Conservation (phyloP, 2,888 invertebrate genomes). For the Mythimna impura region DNA sequence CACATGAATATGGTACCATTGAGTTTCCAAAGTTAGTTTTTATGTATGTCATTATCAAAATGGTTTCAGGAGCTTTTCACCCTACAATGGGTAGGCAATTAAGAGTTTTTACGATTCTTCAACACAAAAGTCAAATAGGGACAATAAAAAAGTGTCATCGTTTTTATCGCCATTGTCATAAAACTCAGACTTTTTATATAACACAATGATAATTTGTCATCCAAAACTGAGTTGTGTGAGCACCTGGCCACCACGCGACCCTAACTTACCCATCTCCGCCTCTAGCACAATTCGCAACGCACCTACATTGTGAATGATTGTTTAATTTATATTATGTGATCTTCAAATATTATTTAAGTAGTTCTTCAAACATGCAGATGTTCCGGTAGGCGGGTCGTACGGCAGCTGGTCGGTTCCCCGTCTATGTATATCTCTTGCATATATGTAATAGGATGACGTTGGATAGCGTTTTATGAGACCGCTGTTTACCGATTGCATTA, state of each 20-base stretch:
- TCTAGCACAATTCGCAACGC: slow-evolving; percentile 83
- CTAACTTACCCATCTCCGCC: slow-evolving; percentile 65
- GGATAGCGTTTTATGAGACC: slow-evolving; percentile 55
- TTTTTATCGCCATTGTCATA: slow-evolving; percentile 79
- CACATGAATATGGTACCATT: slow-evolving; percentile 26
- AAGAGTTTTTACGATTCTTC: slow-evolving; percentile 64
- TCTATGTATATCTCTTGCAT: slow-evolving; percentile 72
- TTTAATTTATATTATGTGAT: slow-evolving; percentile 90
- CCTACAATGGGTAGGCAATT: slow-evolving; percentile 57
- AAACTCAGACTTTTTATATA: slow-evolving; percentile 77
- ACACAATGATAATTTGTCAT: slow-evolving; percentile 89
- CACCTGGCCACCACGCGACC: slow-evolving; percentile 88
- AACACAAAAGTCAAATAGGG: slow-evolving; percentile 74
- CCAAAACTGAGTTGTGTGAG: slow-evolving; percentile 76
- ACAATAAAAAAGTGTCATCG: slow-evolving; percentile 77
- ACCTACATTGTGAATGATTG: slow-evolving; percentile 86
- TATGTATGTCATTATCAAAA: slow-evolving; percentile 48
- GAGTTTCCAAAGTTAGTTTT: slow-evolving; percentile 46
- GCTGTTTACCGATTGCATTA: slow-evolving; percentile 58
- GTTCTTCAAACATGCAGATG: slow-evolving; percentile 89
- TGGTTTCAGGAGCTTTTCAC: slow-evolving; percentile 59
- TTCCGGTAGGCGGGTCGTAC: slow-evolving; percentile 76
- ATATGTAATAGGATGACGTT: slow-evolving; percentile 59
- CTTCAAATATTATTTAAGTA: slow-evolving; percentile 88
- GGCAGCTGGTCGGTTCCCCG: slow-evolving; percentile 80